Conservation (phyloP, 2,888 invertebrate genomes). For the Tenthredo notha region DNA sequence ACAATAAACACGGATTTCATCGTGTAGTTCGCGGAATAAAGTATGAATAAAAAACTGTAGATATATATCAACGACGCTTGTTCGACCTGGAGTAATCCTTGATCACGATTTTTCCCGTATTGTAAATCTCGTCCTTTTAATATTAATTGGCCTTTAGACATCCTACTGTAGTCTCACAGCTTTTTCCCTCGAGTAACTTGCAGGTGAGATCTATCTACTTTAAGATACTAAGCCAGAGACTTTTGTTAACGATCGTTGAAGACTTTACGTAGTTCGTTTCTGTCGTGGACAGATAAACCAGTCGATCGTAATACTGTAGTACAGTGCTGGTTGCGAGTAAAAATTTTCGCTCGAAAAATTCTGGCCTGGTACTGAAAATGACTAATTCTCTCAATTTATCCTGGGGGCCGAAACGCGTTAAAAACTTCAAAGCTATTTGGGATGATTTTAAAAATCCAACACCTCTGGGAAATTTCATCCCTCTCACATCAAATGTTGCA, state of each 20-base stretch:
- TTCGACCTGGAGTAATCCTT: neutral
- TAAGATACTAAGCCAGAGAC: conserved; percentile 5
- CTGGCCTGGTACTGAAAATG: neutral
- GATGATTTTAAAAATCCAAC: conserved; percentile 2
- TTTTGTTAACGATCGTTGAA: conserved; percentile 37
- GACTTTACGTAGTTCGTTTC: conserved; percentile 35
- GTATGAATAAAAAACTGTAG: neutral
- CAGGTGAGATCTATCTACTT: neutral
- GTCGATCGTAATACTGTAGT: neutral
- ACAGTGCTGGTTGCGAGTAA: neutral
- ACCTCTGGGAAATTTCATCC: conserved; percentile 19
- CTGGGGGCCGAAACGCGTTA: neutral
- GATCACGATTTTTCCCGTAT: neutral
- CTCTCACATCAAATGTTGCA: neutral
- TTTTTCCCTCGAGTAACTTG: neutral
- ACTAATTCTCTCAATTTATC: neutral
- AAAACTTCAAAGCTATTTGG: neutral
- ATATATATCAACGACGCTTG: neutral
- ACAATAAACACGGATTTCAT: neutral
- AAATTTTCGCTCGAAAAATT: neutral
- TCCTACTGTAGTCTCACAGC: neutral
- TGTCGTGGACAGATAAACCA: conserved; percentile 26
- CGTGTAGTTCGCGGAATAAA: neutral
- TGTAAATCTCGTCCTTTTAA: neutral
- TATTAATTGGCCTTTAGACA: neutral